Evolutionary conservation across 1,140 invertebrate species (phyloP).

Genomic region (Cotesia glomerata): DNA sequence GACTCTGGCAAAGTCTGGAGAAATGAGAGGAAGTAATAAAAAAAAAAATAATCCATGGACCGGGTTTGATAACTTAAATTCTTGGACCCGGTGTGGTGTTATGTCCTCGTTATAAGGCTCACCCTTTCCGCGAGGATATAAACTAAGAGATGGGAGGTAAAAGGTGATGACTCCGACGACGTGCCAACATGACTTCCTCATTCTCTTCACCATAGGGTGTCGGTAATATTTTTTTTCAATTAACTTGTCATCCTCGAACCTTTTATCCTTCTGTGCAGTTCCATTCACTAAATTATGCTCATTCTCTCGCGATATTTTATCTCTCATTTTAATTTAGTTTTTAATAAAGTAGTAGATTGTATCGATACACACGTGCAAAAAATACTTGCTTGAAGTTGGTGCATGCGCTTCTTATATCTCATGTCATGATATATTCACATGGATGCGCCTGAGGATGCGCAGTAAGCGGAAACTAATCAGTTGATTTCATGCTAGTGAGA

Average conservation of each 20-base stretch:
- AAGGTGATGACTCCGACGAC: constrained; percentile 13
- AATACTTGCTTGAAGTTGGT: too few species aligned
- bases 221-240: background rate
- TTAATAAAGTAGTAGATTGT: too few species aligned
- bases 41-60: background rate
- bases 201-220: constrained; percentile 13
- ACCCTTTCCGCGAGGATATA: constrained; percentile 1
- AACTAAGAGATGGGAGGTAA: background rate
- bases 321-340: too few species aligned
- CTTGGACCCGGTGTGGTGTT: background rate
- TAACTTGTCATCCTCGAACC: background rate
- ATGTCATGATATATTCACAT: too few species aligned
- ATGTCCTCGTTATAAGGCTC: constrained; percentile 3
- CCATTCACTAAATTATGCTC: too few species aligned
- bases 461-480: too few species aligned
- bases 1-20: background rate
- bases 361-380: too few species aligned
- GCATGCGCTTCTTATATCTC: too few species aligned
- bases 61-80: constrained; percentile 4
- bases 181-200: constrained; percentile 18
- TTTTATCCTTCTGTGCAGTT: background rate
- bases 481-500: too few species aligned
- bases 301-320: too few species aligned
- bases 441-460: too few species aligned
- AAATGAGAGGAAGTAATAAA: background rate